Conservation (phyloP, 2,113 vertebrate species). For the Tragelaphus buxtoni region DNA sequence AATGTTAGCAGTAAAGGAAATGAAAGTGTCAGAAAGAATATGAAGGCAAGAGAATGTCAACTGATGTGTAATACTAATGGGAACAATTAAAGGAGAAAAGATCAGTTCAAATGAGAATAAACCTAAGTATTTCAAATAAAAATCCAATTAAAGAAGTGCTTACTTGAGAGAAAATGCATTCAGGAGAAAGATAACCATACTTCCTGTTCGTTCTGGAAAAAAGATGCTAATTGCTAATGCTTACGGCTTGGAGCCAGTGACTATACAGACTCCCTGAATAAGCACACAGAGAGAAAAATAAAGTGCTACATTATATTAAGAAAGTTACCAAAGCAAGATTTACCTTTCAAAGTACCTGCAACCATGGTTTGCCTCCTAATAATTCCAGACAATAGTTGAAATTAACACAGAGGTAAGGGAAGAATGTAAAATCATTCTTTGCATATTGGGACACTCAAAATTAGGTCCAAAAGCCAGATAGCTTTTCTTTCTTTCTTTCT, state of each 20-base stretch:
- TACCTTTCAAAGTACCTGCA: not conserved
- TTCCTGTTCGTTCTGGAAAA: not conserved
- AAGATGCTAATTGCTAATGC: not conserved
- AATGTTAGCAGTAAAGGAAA: slow-evolving; percentile 38
- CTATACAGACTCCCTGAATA: not conserved
- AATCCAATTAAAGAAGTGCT: slow-evolving; percentile 14
- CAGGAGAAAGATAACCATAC: not conserved
- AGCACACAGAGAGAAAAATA: not conserved
- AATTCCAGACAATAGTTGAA: not conserved
- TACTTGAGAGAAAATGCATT: not conserved
- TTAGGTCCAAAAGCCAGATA: not conserved
- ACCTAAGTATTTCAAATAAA: slow-evolving; percentile 2
- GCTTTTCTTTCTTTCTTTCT: not conserved
- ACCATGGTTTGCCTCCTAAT: not conserved
- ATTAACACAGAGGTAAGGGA: not conserved
- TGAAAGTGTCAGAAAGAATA: slow-evolving; percentile 12
- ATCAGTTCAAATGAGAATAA: slow-evolving; percentile 33
- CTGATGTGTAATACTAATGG: not conserved
- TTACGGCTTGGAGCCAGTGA: not conserved
- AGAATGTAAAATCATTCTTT: not conserved
- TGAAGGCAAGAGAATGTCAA: not conserved
- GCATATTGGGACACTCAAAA: not conserved
- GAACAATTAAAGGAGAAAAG: slow-evolving; percentile 38
- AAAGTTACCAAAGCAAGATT: not conserved
- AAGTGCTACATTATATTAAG: not conserved